Evolutionary conservation across 1,140 invertebrate species (phyloP).

Genomic region (Bombus waltoni): DNA sequence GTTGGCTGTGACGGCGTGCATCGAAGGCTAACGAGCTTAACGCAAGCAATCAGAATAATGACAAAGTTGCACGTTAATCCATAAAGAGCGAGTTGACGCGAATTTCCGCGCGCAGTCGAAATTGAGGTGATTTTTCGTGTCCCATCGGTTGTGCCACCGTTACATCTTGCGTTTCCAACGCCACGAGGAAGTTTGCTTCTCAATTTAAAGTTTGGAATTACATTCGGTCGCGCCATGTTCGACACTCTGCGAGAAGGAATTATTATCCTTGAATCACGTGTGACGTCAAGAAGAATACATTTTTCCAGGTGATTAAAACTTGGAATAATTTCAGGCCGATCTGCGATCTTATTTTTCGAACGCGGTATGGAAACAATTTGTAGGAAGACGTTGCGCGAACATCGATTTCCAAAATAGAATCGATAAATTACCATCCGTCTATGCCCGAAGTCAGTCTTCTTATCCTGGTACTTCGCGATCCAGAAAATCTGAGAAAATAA

Average conservation of each 20-base stretch:
- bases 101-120: conserved; percentile 56
- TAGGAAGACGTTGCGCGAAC: background rate
- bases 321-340: background rate
- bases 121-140: conserved; percentile 61
- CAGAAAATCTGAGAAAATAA: conserved; percentile 18
- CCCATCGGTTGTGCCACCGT: conserved; percentile 15
- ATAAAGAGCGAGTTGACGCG: conserved; percentile 40
- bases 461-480: too few relatives aligned
- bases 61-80: conserved; percentile 69
- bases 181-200: conserved; percentile 34
- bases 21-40: conserved; percentile 59
- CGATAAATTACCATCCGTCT: too few relatives aligned
- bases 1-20: conserved; percentile 38
- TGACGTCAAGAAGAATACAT: conserved; percentile 3
- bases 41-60: conserved; percentile 71
- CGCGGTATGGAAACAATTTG: background rate
- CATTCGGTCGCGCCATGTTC: conserved; percentile 22
- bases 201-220: conserved; percentile 56
- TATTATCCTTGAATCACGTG: conserved; percentile 18
- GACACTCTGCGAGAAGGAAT: conserved; percentile 15
- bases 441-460: too few relatives aligned
- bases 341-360: background rate
- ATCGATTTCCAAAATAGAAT: background rate
- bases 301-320: conserved; percentile 14
- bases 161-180: conserved; percentile 30